Percentiles rank a stretch among this genome's conserved stretches.
These are phyloP conservation scores for Pristionchus maxplancki DNA, from an alignment of 2,888 invertebrate species.

Conservation along the genomic window DNA sequence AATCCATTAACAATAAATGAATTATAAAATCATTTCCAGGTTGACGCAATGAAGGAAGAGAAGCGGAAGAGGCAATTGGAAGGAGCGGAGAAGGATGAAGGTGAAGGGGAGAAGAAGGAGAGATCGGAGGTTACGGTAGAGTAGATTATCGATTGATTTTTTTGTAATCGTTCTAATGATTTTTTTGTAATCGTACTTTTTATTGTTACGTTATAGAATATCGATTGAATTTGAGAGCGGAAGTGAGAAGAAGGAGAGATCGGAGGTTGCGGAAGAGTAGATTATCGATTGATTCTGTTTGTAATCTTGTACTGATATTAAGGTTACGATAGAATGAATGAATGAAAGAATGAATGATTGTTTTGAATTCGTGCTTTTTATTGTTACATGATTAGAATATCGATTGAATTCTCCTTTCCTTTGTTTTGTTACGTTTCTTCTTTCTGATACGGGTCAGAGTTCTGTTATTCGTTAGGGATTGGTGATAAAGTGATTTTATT, in stretches of 20 bases:
- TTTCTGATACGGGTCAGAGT: neutral
- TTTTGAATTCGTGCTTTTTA: too few relatives aligned
- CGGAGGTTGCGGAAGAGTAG: too few relatives aligned
- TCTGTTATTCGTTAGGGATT: slow-evolving; percentile 22
- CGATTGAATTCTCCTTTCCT: neutral
- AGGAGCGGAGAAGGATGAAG: neutral
- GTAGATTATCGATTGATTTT: neutral
- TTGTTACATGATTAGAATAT: neutral
- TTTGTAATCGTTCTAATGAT: too few relatives aligned
- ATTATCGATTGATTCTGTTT: too few relatives aligned
- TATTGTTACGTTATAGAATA: too few relatives aligned
- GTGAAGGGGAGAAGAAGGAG: neutral
- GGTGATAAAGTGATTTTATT: slow-evolving; percentile 12
- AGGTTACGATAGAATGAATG: too few relatives aligned
- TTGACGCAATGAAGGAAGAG: slow-evolving; percentile 6
- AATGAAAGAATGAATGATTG: too few relatives aligned
- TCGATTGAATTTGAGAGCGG: too few relatives aligned
- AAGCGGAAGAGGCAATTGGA: slow-evolving; percentile 25
- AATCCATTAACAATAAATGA: neutral
- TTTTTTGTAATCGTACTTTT: too few relatives aligned
- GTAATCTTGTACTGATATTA: too few relatives aligned
- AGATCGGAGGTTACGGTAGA: slow-evolving; percentile 17
- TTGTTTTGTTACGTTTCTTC: neutral
- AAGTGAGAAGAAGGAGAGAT: too few relatives aligned
- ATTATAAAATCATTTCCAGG: neutral